Evolutionary conservation across 2,888 invertebrate genomes (phyloP).

Genomic region (Amorpha juglandis): DNA sequence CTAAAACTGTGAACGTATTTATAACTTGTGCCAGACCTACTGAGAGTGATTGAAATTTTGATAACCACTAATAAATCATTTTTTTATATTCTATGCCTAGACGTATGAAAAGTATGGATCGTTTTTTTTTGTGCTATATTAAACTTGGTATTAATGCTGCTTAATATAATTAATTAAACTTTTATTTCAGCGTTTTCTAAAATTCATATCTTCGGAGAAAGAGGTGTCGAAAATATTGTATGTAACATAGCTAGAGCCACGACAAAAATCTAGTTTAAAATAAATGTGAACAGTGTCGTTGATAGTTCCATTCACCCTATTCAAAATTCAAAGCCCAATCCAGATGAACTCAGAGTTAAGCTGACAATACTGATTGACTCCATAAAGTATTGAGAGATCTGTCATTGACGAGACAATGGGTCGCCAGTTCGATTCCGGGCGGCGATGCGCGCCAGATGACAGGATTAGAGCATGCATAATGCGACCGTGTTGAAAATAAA

Average conservation of each 20-base stretch:
- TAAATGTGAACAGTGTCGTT: conserved; percentile 11
- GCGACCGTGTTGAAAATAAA: conserved; percentile 25
- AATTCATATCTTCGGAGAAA: no score
- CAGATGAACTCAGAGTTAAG: conserved; percentile 64
- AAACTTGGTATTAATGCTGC: no score
- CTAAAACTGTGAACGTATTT: no score
- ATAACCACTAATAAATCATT: no score
- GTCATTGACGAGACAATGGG: conserved; percentile 76
- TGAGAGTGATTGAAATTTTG: no score
- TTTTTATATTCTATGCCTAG: no score
- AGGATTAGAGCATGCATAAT: conserved; percentile 53
- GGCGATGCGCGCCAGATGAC: conserved; percentile 57
- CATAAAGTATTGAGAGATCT: conserved; percentile 79
- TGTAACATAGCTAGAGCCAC: no score
- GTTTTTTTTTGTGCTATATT: no score
- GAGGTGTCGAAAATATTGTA: neutral
- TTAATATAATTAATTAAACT: no score
- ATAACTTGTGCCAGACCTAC: no score
- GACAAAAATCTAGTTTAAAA: neutral
- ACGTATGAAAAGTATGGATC: no score
- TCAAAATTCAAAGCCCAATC: conserved; percentile 59
- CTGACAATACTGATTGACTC: conserved; percentile 80
- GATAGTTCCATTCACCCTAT: conserved; percentile 45
- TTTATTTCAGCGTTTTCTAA: no score
- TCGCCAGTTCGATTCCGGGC: conserved; percentile 64